Evolutionary conservation across 1,140 invertebrate genomes (phyloP).

Genomic region (Marisa cornuarietis): DNA sequence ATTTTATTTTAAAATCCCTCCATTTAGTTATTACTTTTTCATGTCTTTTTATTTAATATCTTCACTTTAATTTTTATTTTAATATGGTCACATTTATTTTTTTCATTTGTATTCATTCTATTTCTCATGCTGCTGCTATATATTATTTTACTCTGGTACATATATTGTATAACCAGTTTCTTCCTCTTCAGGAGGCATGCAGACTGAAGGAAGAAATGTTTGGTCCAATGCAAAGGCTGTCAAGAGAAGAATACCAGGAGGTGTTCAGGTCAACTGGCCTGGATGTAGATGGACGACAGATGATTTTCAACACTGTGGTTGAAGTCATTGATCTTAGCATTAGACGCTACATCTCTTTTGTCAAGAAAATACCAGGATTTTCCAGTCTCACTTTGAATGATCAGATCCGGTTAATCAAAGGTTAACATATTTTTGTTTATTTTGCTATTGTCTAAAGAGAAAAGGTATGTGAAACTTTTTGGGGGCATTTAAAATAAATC

Average conservation of each 20-base stretch:
- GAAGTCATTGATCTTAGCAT: conserved; percentile 53
- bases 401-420: conserved; percentile 57
- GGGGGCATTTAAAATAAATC: no score
- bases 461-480: background rate
- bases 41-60: no score
- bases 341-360: conserved; percentile 52
- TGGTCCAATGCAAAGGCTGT: conserved; percentile 44
- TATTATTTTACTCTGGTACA: no score
- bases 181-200: conserved; percentile 42
- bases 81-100: no score
- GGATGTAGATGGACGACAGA: conserved; percentile 52
- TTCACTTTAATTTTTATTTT: no score
- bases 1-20: no score
- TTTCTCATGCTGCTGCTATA: no score
- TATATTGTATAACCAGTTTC: background rate
- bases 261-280: conserved; percentile 57
- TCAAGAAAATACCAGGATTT: conserved; percentile 57
- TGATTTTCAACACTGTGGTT: conserved; percentile 43
- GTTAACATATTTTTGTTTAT: conserved; percentile 26
- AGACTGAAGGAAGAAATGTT: conserved; percentile 44
- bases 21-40: no score
- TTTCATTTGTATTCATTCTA: no score
- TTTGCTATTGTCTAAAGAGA: background rate
- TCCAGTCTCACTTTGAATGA: conserved; percentile 51
- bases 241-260: conserved; percentile 51